Evolutionary conservation across 2,888 invertebrate genomes (phyloP).

Genomic region (Siphlonurus alternatus): DNA sequence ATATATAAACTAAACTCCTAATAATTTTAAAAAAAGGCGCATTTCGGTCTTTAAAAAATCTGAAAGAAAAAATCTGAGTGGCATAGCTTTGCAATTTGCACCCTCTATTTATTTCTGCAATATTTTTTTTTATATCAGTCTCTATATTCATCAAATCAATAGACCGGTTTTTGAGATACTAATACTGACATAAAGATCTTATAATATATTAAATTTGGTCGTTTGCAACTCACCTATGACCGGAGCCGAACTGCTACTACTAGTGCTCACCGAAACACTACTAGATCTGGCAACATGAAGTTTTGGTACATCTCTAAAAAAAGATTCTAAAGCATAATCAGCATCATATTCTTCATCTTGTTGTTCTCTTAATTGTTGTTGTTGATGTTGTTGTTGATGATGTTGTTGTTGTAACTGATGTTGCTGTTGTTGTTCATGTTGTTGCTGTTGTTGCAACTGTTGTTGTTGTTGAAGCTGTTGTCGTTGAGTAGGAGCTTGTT

Average conservation of each 20-base stretch:
- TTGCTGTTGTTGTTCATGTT: constrained; percentile 29
- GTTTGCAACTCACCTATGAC: neutral
- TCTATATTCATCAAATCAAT: no score
- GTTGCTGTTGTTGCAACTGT: neutral
- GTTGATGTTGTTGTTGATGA: constrained; percentile 15
- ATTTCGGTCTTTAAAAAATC: no score
- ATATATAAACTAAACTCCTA: no score
- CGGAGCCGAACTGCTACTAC: neutral
- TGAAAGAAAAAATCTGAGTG: no score
- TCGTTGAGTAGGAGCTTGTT: constrained; percentile 19
- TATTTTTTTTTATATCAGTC: no score
- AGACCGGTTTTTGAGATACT: no score
- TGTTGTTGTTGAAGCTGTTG: neutral
- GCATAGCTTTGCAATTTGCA: no score
- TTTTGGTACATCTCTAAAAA: constrained; percentile 8
- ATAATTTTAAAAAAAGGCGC: no score
- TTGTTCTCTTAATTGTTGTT: neutral
- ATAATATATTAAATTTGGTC: no score
- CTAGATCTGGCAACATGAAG: neutral
- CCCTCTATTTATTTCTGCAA: no score
- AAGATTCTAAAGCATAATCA: constrained; percentile 7
- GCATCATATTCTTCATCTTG: constrained; percentile 8
- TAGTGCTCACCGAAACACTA: neutral
- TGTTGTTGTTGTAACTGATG: constrained; percentile 14
- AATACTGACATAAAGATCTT: no score